Percentiles rank a stretch among this genome's conserved stretches.
These are phyloP conservation scores for Lobophora halterata DNA, from an alignment of 2,888 invertebrate genomes.

Conservation along the genomic window DNA sequence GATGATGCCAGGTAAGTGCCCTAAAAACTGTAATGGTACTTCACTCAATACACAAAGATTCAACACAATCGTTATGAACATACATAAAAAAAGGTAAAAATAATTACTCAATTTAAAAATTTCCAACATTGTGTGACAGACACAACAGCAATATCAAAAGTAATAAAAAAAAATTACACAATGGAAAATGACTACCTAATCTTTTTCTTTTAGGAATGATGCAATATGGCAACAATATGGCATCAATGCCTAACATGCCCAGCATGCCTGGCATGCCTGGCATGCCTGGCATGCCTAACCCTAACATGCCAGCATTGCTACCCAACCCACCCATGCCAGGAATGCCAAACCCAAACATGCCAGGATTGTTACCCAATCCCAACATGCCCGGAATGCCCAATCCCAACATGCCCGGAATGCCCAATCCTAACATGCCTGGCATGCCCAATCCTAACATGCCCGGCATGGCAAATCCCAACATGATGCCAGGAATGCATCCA, in stretches of 20 bases:
- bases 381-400: slow-evolving; percentile 33
- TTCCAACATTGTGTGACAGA: too few species aligned
- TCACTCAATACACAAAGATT: too few species aligned
- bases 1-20: slow-evolving; percentile 43
- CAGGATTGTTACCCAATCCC: slow-evolving; percentile 25
- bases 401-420: slow-evolving; percentile 58
- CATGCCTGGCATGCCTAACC: slow-evolving; percentile 29
- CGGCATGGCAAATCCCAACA: slow-evolving; percentile 32
- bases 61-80: too few species aligned
- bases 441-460: slow-evolving; percentile 47
- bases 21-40: too few species aligned
- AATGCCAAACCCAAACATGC: slow-evolving; percentile 30
- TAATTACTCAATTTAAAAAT: too few species aligned
- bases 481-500: slow-evolving; percentile 24
- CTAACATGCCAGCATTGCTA: slow-evolving; percentile 70
- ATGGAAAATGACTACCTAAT: not conserved
- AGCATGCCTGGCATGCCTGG: slow-evolving; percentile 39
- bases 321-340: slow-evolving; percentile 34
- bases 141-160: too few species aligned
- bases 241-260: slow-evolving; percentile 37
- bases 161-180: not conserved
- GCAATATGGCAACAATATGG: slow-evolving; percentile 38
- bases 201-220: slow-evolving; percentile 40
- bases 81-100: too few species aligned
- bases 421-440: slow-evolving; percentile 56